Evolutionary conservation across 1,140 invertebrate genomes (phyloP), one percentile per base, ranked within the genome.

Genomic region (Microplitis demolitor): DNA sequence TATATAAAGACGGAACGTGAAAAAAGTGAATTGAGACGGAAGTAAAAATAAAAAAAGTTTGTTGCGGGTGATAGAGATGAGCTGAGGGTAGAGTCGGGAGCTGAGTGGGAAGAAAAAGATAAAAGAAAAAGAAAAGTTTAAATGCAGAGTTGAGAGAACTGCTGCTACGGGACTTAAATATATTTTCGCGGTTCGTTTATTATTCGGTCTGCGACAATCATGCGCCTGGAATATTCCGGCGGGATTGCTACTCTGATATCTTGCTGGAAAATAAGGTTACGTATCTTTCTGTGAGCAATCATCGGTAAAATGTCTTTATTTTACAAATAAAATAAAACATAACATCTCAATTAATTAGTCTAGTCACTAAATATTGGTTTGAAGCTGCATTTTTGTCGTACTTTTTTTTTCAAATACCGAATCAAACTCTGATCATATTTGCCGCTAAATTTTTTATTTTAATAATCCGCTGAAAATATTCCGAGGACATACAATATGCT

Each of bases 111-210:
- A 54, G 58, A 60, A 60, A 60, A 33, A 60, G 5, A 60, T n/a
- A 60, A 31, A 31, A 31, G 9, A 34, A 33, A 60, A 34, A 60
- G 3, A 31, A 9, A 63, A 39, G 61, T 35, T 37, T 63, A 63
- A 14, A 37, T 11, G 35, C 13, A 33, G 39, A 45, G 39, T 45
- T 45, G 39, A 45, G 39, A 16, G 11, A 34, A 11, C 5, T 34
- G 13, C 14, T 16, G 14, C 34, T n/a, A 37, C 62, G 75, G 76
- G 73, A 16, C 60, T 70, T 76, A 76, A 78, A 76, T 71, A 75
- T 78, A 78, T 83, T 83, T 83, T 84, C 75, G 74, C 82, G 82
- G 82, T 81, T 84, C 82, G 80, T 84, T 83, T 84, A 83, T 83
- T 84, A 84, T 83, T 84, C 83, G 75, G 76, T 73, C 75, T 76